Evolutionary conservation across 1,140 invertebrate genomes (phyloP), one percentile per base, ranked within the genome.

Genomic region (Mercenaria mercenaria): DNA sequence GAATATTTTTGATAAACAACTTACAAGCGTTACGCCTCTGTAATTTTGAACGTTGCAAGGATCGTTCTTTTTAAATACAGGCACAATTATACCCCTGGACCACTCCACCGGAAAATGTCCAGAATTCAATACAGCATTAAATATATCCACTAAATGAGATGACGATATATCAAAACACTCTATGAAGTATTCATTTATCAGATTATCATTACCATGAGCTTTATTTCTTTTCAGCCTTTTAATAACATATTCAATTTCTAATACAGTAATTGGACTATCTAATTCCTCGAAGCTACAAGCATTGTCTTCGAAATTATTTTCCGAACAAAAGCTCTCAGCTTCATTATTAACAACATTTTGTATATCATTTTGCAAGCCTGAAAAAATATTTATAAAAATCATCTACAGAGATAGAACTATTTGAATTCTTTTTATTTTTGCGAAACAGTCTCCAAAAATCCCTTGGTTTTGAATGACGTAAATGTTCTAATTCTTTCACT

Each of bases 171-270:
- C 34, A 29, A 18, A 18, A 34, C 67, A 34, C 23, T 72, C 32
- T 23, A 72, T 72, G 23, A 72, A 72, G 29, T 72, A 72, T 72
- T 72, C 67, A 34, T 72, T 72, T 41, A 72, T 23, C 29, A 72
- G 23, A 34, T 34, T 18, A 29, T 72, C 67, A 6, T 8, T 41
- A 34, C 32, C 67, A 72, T 23, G 29, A 3, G 67, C 32, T 29
- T 72, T 72, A 41, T 72, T 29, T 6, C 23, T 15, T 34, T 72
- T 72, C 13, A 72, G 8, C 29, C 29, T 72, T 34, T 72, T 72
- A 72, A 72, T 41, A 72, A 41, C 32, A 18, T 4, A 41, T 34
- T 18, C 26, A 3, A 72, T 10, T 41, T 72, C 64, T 8, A 26
- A 4, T 4, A 11, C 1, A 69, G 64, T 77, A 29, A 77, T 50